Percentiles rank a stretch among this genome's conserved stretches.
phyloP scores from a whole-genome alignment of 2,113 vertebrate species.

The Rhinopomastus cyanomelas region DNA sequence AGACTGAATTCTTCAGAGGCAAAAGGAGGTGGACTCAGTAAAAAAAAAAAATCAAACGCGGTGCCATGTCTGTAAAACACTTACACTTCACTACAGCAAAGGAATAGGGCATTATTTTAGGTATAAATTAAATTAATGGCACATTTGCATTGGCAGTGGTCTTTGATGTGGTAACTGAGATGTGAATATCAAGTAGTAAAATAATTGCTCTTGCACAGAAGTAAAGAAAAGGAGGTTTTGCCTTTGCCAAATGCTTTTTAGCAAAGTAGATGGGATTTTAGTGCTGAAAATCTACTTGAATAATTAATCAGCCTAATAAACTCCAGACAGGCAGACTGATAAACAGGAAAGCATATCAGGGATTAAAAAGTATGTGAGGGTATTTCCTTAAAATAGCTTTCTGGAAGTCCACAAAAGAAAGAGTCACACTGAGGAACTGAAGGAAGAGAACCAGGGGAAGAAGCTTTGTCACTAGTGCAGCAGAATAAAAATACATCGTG shows the following conservation, averaged over 20 bases:
- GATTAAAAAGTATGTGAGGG: background rate
- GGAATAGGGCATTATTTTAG: background rate
- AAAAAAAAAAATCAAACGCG: background rate
- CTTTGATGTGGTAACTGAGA: background rate
- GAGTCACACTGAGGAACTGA: background rate
- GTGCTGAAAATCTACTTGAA: background rate
- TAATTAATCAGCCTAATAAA: background rate
- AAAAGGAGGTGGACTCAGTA: background rate
- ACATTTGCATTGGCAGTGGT: background rate
- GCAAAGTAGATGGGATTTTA: background rate
- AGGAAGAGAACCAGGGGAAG: background rate
- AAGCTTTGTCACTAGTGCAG: background rate
- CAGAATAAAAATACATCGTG: background rate
- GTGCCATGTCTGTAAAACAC: background rate
- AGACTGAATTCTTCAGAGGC: background rate
- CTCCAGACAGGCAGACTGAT: background rate
- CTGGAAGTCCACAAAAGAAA: background rate
- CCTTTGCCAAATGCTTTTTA: background rate
- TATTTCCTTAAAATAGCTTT: background rate
- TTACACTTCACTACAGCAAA: background rate
- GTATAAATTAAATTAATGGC: background rate
- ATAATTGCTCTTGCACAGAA: background rate
- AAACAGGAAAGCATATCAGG: background rate
- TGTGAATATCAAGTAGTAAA: background rate
- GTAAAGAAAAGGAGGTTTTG: background rate